phyloP scores from a whole-genome alignment of 2,113 vertebrate species.

The Bambusicola thoracicus region DNA sequence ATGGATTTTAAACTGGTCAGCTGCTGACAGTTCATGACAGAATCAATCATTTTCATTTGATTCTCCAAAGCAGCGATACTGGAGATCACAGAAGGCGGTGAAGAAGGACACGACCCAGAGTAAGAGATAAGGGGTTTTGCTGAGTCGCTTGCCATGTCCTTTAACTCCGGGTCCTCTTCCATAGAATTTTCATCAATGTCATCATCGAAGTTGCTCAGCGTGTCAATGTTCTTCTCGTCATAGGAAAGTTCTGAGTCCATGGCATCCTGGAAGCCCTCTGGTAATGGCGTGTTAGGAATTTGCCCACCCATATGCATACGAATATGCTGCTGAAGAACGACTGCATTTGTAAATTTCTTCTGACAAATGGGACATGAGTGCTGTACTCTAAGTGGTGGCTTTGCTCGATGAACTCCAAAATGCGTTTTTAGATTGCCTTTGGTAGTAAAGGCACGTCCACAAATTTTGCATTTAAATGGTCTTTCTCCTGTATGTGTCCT shows the following conservation, averaged over 20 bases:
- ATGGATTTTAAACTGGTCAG: constrained; percentile 83
- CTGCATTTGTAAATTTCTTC: constrained; percentile 99
- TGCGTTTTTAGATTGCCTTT: constrained; percentile 99
- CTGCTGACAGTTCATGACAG: constrained; percentile 88
- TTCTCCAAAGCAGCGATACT: constrained; percentile 97
- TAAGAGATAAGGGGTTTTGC: constrained; percentile 83
- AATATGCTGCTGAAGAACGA: constrained; percentile 98
- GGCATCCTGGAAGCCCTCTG: constrained; percentile 90
- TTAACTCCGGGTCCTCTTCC: constrained; percentile 89
- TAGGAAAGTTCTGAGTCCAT: constrained; percentile 91
- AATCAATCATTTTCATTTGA: constrained; percentile 99
- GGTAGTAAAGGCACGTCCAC: constrained; percentile 97
- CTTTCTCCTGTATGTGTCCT: constrained; percentile 97
- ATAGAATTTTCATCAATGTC: constrained; percentile 94
- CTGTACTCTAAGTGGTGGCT: constrained; percentile 96
- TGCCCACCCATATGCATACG: constrained; percentile 99
- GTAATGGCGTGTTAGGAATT: constrained; percentile 93
- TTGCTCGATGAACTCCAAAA: constrained; percentile 97
- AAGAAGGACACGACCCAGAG: constrained; percentile 85
- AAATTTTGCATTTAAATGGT: constrained; percentile 99
- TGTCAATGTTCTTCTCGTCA: constrained; percentile 90
- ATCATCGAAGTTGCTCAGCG: constrained; percentile 91
- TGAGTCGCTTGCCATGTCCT: constrained; percentile 82
- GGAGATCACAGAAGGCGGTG: constrained; percentile 95
- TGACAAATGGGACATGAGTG: constrained; percentile 99